Conservation (phyloP, 2,797 vertebrate genomes). For the Urophycis tenuis region DNA sequence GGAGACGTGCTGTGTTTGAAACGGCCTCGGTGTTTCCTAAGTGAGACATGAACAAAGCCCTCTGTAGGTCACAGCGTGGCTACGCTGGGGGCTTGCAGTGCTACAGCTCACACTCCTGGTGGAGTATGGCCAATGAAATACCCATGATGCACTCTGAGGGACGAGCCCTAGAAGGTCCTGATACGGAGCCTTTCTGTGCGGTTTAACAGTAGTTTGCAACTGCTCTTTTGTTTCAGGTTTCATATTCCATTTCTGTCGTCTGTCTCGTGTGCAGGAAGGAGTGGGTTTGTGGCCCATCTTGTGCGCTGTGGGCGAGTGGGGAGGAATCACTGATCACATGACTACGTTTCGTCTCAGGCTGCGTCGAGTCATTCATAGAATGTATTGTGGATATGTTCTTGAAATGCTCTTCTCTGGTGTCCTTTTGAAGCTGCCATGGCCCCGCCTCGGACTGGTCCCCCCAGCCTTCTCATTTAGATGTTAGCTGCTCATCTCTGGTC, state of each 20-base stretch:
- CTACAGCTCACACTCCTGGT: too few relatives aligned
- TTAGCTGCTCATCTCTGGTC: slow-evolving; percentile 21
- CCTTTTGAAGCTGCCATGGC: not conserved
- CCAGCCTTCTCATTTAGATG: slow-evolving; percentile 5
- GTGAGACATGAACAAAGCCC: too few relatives aligned
- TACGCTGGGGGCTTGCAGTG: too few relatives aligned
- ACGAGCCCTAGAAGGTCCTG: not conserved
- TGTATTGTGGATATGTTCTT: not conserved
- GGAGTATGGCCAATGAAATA: too few relatives aligned
- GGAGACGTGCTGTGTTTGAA: too few relatives aligned
- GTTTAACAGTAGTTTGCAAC: not conserved
- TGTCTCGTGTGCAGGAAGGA: not conserved
- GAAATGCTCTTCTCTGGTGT: not conserved
- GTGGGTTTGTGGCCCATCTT: too few relatives aligned
- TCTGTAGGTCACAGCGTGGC: too few relatives aligned
- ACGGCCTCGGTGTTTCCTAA: too few relatives aligned
- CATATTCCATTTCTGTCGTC: not conserved
- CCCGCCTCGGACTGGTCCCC: too few relatives aligned
- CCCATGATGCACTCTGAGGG: too few relatives aligned
- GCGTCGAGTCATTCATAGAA: not conserved
- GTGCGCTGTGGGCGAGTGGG: not conserved
- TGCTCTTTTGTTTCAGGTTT: not conserved
- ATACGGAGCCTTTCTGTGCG: not conserved
- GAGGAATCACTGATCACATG: not conserved
- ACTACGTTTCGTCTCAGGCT: not conserved